Evolutionary conservation across 2,888 invertebrate species (phyloP).

Genomic region (Steinernema scapterisci): DNA sequence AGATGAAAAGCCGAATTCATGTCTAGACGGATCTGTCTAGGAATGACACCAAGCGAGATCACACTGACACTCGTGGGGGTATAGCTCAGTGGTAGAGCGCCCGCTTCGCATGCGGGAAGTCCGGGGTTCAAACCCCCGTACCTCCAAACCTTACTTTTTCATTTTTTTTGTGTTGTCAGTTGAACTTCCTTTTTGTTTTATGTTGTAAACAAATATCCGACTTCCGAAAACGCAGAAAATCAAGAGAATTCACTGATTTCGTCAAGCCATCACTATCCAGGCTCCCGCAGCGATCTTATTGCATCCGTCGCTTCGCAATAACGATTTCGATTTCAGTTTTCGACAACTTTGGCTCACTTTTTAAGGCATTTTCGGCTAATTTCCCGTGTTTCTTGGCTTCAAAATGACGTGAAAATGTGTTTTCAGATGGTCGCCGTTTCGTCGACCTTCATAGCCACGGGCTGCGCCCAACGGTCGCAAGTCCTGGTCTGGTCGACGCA

Average conservation of each 20-base stretch:
- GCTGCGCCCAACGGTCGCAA: constrained; percentile 9
- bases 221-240: background rate
- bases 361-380: background rate
- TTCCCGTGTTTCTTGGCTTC: background rate
- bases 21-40: no score
- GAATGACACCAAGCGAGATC: no score
- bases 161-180: background rate
- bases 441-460: constrained; percentile 13
- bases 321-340: background rate
- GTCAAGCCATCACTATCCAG: background rate
- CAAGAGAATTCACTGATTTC: background rate
- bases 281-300: background rate
- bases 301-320: background rate
- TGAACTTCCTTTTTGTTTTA: background rate
- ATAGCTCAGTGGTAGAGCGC: constrained; percentile 63
- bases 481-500: constrained; percentile 12
- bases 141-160: constrained; percentile 42
- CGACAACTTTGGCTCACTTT: background rate
- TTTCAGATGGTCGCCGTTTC: constrained; percentile 20
- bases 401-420: background rate
- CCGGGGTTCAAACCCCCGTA: constrained; percentile 62
- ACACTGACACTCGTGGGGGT: constrained; percentile 31
- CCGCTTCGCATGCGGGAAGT: constrained; percentile 64
- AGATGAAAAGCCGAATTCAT: no score
- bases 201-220: background rate